These are phyloP conservation scores for Oreochromis grahami DNA, from an alignment of 2,797 vertebrate genomes.

Conservation along the genomic window DNA sequence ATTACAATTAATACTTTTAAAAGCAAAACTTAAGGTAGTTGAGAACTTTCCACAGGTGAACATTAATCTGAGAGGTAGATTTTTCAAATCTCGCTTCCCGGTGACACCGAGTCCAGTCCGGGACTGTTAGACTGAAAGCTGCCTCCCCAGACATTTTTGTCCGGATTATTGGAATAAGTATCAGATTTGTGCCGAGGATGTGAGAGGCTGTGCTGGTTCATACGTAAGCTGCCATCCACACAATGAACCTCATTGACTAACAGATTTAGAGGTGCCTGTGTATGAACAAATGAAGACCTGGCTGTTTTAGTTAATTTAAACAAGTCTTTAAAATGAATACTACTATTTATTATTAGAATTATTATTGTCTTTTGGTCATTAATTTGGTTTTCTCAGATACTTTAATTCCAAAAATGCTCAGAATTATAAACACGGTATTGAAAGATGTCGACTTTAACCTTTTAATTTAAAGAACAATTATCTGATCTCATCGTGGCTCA, in stretches of 20 bases:
- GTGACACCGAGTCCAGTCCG: neutral
- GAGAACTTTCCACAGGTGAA: accelerated
- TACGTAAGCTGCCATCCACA: accelerated
- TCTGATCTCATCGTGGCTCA: neutral
- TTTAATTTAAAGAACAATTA: neutral
- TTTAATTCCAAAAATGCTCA: neutral
- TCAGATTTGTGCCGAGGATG: neutral
- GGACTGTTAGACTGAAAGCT: neutral
- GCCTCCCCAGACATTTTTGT: neutral
- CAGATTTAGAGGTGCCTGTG: neutral
- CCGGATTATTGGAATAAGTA: neutral
- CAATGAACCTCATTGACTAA: neutral
- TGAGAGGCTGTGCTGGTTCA: neutral
- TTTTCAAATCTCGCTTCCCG: neutral
- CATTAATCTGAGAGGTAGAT: accelerated
- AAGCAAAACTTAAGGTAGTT: neutral
- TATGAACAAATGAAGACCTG: neutral
- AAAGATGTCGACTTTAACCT: neutral
- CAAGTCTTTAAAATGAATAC: neutral
- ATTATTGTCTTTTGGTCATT: neutral
- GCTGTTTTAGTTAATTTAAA: neutral
- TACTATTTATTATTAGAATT: neutral
- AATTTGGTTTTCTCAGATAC: neutral
- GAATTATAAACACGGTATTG: too few relatives aligned
- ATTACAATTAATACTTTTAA: neutral